A percentile compares a stretch with the other conserved stretches of the same genome.
Conservation (phyloP, 1,140 invertebrate species). For the Leptestheria dahalacensis region DNA sequence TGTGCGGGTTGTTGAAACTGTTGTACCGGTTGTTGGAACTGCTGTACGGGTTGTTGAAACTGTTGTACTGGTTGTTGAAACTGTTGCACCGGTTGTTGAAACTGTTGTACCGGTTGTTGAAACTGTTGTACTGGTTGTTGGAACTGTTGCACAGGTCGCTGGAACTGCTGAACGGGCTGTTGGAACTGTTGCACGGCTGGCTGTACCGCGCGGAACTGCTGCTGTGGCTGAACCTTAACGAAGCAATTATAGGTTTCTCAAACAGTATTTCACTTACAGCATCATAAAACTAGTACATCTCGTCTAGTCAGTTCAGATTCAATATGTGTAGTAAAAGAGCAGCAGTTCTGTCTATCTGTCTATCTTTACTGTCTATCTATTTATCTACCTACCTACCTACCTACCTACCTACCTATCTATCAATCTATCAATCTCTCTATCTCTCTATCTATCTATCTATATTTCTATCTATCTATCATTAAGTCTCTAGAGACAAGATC, state of each 20-base stretch:
- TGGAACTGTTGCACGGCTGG: conserved; percentile 5
- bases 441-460: no score
- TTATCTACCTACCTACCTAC: no score
- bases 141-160: not conserved
- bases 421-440: no score
- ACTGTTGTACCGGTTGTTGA: not conserved
- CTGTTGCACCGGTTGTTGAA: not conserved
- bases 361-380: no score
- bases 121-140: not conserved
- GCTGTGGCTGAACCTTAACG: not conserved
- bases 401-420: no score
- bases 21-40: not conserved
- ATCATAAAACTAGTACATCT: no score
- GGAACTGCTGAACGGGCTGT: not conserved
- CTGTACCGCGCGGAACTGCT: not conserved
- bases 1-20: not conserved
- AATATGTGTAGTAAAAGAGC: no score
- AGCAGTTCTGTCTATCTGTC: no score
- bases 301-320: no score
- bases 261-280: not conserved
- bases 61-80: not conserved
- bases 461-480: no score
- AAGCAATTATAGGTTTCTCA: not conserved
- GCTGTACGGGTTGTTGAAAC: not conserved
- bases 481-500: no score